A percentile compares a stretch with the other conserved stretches of the same genome.
Conservation (phyloP, 1,140 invertebrate genomes). For the Kradibia gibbosae region DNA sequence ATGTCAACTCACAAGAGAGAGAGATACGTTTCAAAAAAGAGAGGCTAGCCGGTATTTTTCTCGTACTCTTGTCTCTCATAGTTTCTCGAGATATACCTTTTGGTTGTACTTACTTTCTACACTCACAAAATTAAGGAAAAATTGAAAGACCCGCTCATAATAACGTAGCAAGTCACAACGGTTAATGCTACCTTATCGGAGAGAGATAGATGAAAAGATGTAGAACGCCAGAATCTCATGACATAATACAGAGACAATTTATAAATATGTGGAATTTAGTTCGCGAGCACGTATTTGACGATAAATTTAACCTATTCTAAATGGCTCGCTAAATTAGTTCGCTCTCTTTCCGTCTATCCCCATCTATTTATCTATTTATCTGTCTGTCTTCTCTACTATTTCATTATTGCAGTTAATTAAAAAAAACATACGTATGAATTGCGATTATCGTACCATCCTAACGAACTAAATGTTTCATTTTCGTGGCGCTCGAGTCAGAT, state of each 20-base stretch:
- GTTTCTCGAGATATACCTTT: background rate
- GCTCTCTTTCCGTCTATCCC: conserved; percentile 11
- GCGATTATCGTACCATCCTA: background rate
- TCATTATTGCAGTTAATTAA: no score
- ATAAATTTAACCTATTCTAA: conserved; percentile 50
- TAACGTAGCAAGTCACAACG: background rate
- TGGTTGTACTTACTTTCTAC: background rate
- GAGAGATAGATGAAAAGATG: background rate
- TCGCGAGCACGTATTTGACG: conserved; percentile 37
- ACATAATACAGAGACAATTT: conserved; percentile 47
- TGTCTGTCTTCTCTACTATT: background rate
- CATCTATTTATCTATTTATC: background rate
- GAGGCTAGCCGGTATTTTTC: background rate
- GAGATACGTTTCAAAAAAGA: background rate
- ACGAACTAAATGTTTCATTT: conserved; percentile 2
- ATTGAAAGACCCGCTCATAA: background rate
- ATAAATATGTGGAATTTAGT: conserved; percentile 50
- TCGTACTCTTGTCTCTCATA: background rate
- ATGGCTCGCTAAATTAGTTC: conserved; percentile 35
- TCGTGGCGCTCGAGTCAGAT: background rate
- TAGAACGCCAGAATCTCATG: background rate
- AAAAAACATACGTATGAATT: background rate
- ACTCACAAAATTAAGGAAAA: conserved; percentile 15
- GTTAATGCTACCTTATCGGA: background rate
- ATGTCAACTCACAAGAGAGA: conserved; percentile 23